Evolutionary conservation across 2,888 invertebrate species (phyloP).

Genomic region (Lepidochrysops patricia): DNA sequence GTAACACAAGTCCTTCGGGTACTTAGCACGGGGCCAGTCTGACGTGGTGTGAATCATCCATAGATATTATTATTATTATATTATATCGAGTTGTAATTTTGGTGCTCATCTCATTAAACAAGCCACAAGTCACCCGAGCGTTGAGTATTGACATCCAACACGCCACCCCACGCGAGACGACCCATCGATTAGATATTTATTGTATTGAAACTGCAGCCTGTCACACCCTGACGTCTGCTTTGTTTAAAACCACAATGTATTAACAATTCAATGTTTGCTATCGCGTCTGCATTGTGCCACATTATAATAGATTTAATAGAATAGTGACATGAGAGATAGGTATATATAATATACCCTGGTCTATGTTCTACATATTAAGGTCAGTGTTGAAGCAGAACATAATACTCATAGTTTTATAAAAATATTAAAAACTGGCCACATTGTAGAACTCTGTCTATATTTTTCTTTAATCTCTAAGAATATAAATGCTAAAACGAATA

Average conservation of each 20-base stretch:
- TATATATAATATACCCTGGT: background rate
- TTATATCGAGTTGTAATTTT: constrained; percentile 18
- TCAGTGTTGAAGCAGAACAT: too few relatives aligned
- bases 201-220: constrained; percentile 10
- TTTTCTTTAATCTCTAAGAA: too few relatives aligned
- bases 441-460: too few relatives aligned
- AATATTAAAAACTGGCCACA: too few relatives aligned
- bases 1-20: too few relatives aligned
- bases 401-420: too few relatives aligned
- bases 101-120: background rate
- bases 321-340: background rate
- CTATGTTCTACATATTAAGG: background rate
- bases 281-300: constrained; percentile 2
- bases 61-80: too few relatives aligned
- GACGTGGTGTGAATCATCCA: too few relatives aligned
- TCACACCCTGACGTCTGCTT: constrained; percentile 5
- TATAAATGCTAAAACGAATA: too few relatives aligned
- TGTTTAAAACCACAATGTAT: constrained; percentile 4
- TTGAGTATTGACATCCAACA: constrained; percentile 7
- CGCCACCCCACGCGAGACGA: background rate
- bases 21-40: too few relatives aligned
- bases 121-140: background rate
- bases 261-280: background rate
- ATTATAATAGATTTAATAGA: constrained; percentile 9
- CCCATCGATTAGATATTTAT: constrained; percentile 11